These are phyloP conservation scores for Ormyrus pomaceus DNA, from an alignment of 2,888 invertebrate genomes.

Conservation along the genomic window DNA sequence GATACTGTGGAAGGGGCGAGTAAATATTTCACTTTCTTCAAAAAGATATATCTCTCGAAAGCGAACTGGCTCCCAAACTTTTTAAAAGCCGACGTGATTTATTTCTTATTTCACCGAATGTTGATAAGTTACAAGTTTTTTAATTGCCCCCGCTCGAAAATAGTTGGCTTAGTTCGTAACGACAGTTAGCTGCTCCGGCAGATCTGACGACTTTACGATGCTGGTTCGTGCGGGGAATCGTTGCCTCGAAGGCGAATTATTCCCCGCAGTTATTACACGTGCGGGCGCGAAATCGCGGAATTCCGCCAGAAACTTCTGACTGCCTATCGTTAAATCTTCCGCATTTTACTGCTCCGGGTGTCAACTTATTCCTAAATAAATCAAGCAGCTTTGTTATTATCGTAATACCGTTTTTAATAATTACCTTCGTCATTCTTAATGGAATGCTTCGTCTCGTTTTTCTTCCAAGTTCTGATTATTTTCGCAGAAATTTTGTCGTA, in stretches of 20 bases:
- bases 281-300: constrained; percentile 22
- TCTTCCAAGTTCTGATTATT: too few species aligned
- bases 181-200: constrained; percentile 26
- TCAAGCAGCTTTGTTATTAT: not conserved
- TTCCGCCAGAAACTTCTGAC: constrained; percentile 28
- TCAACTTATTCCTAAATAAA: constrained; percentile 39
- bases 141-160: constrained; percentile 1
- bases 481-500: too few species aligned
- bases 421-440: too few species aligned
- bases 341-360: constrained; percentile 26
- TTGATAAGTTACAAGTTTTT: not conserved
- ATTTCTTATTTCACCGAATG: not conserved
- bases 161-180: constrained; percentile 25
- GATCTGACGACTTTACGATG: constrained; percentile 35
- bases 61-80: too few species aligned
- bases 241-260: constrained; percentile 47
- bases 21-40: too few species aligned
- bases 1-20: too few species aligned
- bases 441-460: too few species aligned
- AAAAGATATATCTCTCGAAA: too few species aligned
- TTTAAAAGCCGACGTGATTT: too few species aligned
- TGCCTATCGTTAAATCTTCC: constrained; percentile 20
- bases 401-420: too few species aligned
- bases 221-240: constrained; percentile 30
- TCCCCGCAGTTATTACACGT: constrained; percentile 43